Evolutionary conservation across 2,113 vertebrate species (phyloP).

Genomic region (Tragelaphus buxtoni): DNA sequence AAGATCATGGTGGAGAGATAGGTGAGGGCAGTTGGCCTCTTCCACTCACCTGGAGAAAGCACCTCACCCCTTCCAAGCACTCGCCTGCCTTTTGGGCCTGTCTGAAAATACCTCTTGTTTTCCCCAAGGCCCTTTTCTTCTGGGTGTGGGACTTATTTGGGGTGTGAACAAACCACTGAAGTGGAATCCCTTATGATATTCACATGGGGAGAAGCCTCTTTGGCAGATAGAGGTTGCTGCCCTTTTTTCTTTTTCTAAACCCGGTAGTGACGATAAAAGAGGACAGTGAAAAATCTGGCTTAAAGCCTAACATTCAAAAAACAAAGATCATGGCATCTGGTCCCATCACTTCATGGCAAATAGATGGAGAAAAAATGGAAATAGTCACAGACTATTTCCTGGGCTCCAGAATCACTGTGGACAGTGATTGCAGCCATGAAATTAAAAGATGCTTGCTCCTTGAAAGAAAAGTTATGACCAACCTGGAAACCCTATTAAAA

Average conservation of each 20-base stretch:
- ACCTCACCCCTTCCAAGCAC: not conserved
- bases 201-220: not conserved
- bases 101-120: slow-evolving; percentile 25
- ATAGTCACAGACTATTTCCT: not conserved
- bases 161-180: not conserved
- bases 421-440: not conserved
- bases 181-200: not conserved
- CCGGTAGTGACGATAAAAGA: not conserved
- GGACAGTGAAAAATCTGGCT: not conserved
- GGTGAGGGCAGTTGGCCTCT: not conserved
- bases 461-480: not conserved
- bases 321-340: not conserved
- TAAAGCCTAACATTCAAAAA: not conserved
- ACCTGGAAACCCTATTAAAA: not conserved
- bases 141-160: not conserved
- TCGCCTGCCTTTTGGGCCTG: not conserved
- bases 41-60: not conserved
- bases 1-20: not conserved
- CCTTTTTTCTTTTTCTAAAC: not conserved
- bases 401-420: not conserved
- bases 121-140: not conserved
- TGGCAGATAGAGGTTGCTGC: not conserved
- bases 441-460: not conserved
- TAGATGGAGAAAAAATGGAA: not conserved
- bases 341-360: not conserved